Evolutionary conservation across 2,888 invertebrate genomes (phyloP).

Genomic region (Cetonia aurata): DNA sequence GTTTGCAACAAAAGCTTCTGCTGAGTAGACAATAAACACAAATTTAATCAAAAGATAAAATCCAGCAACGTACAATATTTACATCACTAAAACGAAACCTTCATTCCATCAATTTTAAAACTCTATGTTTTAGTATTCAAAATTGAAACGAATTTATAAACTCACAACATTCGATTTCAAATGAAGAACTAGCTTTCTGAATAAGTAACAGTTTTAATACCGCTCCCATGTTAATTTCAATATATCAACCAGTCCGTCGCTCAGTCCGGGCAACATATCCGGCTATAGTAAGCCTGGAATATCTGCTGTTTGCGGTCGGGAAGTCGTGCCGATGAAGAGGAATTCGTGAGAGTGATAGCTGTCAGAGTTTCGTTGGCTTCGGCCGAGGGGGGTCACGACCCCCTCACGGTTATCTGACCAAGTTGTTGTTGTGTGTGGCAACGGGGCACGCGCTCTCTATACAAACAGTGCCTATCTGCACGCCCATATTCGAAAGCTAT

Average conservation of each 20-base stretch:
- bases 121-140: too few species aligned
- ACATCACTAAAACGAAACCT: too few species aligned
- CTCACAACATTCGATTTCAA: too few species aligned
- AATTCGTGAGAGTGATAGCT: constrained; percentile 57
- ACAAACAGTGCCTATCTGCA: constrained; percentile 35
- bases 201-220: too few species aligned
- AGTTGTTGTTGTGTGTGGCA: constrained; percentile 48
- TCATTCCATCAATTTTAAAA: too few species aligned
- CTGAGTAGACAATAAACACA: too few species aligned
- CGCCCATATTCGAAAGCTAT: constrained; percentile 14
- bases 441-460: constrained; percentile 49
- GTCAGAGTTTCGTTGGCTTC: constrained; percentile 53
- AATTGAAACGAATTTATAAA: too few species aligned
- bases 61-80: too few species aligned
- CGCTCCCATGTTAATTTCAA: too few species aligned
- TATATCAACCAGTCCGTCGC: constrained; percentile 10
- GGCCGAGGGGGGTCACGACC: constrained; percentile 54
- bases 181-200: too few species aligned
- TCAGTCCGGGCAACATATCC: constrained; percentile 2
- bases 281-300: constrained; percentile 2
- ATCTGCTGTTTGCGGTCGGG: constrained; percentile 32
- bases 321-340: constrained; percentile 43
- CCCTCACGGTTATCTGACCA: constrained; percentile 48
- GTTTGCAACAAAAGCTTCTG: too few species aligned
- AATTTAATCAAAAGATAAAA: too few species aligned